Evolutionary conservation across 2,888 invertebrate species (phyloP).

Genomic region (Gibbula magus): DNA sequence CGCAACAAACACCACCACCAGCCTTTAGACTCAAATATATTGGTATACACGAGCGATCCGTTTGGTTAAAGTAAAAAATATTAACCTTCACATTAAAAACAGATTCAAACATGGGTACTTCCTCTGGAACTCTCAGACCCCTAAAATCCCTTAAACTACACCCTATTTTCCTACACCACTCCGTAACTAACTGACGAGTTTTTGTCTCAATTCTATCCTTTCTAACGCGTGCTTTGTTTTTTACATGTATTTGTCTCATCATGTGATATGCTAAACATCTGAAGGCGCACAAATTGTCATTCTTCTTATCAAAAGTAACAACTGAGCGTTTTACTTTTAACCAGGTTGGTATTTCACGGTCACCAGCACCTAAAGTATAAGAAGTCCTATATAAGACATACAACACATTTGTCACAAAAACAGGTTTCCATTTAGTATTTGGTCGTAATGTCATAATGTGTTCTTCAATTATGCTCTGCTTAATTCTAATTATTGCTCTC

Average conservation of each 20-base stretch:
- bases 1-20: not conserved
- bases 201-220: not conserved
- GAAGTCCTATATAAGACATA: not conserved
- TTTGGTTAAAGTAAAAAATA: not conserved
- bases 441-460: not conserved
- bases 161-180: not conserved
- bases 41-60: not conserved
- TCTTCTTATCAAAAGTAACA: not conserved
- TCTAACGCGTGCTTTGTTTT: not conserved
- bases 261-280: slow-evolving; percentile 5
- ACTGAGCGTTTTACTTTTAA: not conserved
- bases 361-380: not conserved
- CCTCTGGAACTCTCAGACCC: not conserved
- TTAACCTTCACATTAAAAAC: not conserved
- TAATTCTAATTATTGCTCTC: not conserved
- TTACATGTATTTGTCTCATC: no score
- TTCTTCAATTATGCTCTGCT: not conserved
- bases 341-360: not conserved
- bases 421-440: slow-evolving; percentile 7
- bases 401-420: not conserved
- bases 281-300: not conserved
- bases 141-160: not conserved
- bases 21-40: not conserved
- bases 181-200: not conserved
- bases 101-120: not conserved